Evolutionary conservation across 2,113 vertebrate genomes (phyloP).

Genomic region (Xiphophorus maculatus): DNA sequence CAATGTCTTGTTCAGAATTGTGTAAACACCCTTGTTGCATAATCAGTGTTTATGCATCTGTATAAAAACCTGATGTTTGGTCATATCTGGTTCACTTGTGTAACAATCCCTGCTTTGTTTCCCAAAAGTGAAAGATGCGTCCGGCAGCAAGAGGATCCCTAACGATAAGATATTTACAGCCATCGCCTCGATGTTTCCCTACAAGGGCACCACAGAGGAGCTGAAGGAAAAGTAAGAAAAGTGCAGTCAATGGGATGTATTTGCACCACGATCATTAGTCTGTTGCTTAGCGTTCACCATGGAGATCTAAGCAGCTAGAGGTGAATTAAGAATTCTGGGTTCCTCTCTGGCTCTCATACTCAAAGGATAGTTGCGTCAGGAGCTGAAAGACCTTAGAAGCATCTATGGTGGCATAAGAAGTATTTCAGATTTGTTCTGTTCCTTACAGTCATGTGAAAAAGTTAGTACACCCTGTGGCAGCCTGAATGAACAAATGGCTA

Average conservation of each 20-base stretch:
- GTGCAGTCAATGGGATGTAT: constrained; percentile 18
- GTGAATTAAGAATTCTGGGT: constrained; percentile 63
- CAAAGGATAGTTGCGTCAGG: constrained; percentile 55
- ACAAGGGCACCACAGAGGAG: constrained; percentile 94
- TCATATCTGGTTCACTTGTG: constrained; percentile 7
- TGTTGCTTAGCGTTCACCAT: constrained; percentile 73
- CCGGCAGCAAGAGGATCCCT: constrained; percentile 87
- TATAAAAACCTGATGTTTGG: constrained; percentile 27
- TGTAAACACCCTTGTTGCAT: constrained; percentile 35
- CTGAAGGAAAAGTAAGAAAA: constrained; percentile 94
- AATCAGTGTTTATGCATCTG: constrained; percentile 35
- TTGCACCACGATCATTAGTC: constrained; percentile 44
- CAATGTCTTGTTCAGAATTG: constrained; percentile 10
- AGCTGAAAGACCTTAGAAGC: constrained; percentile 54
- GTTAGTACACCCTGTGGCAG: not conserved
- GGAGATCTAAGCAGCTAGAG: constrained; percentile 62
- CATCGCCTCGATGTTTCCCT: constrained; percentile 97
- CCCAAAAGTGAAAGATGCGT: constrained; percentile 83
- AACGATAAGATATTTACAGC: constrained; percentile 97
- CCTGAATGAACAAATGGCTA: not conserved
- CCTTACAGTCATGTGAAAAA: not conserved
- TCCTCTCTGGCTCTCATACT: constrained; percentile 44
- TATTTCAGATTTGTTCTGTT: not conserved
- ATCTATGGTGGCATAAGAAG: not conserved
- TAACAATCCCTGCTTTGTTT: constrained; percentile 25